Evolutionary conservation across 2,113 vertebrate genomes (phyloP), one percentile per base, ranked within the genome.

Genomic region (Amblyopsis rosae): DNA sequence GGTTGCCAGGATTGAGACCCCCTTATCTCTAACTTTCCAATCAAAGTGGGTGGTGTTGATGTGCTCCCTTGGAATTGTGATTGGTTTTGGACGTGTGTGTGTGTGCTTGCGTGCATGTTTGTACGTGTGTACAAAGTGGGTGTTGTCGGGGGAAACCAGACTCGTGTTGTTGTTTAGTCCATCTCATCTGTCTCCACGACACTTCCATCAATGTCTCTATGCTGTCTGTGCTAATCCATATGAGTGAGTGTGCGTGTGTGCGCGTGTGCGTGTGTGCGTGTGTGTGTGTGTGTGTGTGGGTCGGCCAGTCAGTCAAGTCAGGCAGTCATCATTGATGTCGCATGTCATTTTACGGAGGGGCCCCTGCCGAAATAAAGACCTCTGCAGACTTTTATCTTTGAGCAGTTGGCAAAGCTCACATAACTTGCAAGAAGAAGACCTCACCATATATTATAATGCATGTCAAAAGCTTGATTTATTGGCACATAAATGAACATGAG

Each of bases 281-380:
- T 76, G 70, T 75, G 56, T 58, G 49, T 50, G 17, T 13, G 12
- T 59, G 32, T 35, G 32, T 33, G 32, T 32, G 12, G 63, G 26
- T 26, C 26, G 26, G 26, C 3, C 26, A 26, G 26, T 26, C 19
- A n/a, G n/a, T n/a, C n/a, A n/a, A n/a, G n/a, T n/a, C 19, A 19
- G 19, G 1, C 26, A 2, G 26, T 26, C 26, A 26, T 26, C 26
- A 26, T 26, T 26, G 26, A 26, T 26, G 26, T 26, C 26, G 2
- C 3, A 26, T 26, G 26, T 26, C 1, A 26, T 26, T 26, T 26
- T 26, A 26, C 2, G 26, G 26, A 26, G 26, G 26, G 26, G 26
- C 26, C 26, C 26, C 19, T 19, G 19, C 19, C 2, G 19, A 19
- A 19, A 19, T 19, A 19, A 19, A 19, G 19, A 19, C 19, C 2